phyloP scores from a whole-genome alignment of 2,797 vertebrate species.

The Tapirus indicus region DNA sequence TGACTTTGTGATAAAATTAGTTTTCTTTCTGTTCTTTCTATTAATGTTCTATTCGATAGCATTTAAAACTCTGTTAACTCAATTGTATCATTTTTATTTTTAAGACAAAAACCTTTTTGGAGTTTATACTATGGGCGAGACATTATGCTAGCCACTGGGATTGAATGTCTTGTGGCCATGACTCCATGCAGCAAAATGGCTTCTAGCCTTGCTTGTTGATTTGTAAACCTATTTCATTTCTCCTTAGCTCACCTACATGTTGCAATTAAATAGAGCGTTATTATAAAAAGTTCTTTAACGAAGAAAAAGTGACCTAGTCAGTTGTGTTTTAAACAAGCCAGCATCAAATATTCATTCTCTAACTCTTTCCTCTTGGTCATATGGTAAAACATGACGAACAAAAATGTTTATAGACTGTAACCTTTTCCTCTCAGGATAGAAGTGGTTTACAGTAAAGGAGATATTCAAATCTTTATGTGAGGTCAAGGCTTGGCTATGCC shows the following conservation, averaged over 20 bases:
- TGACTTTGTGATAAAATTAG: slow-evolving; percentile 58
- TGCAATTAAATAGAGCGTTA: slow-evolving; percentile 35
- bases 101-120: background rate
- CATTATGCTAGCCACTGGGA: background rate
- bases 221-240: slow-evolving; percentile 40
- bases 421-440: background rate
- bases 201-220: background rate
- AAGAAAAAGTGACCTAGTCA: background rate
- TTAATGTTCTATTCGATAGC: background rate
- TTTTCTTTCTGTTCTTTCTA: background rate
- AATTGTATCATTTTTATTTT: slow-evolving; percentile 47
- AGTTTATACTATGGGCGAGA: background rate
- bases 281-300: slow-evolving; percentile 26
- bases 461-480: background rate
- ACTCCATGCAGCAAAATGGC: background rate
- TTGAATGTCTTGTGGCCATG: background rate
- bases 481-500: background rate
- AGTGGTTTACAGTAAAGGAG: background rate
- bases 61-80: slow-evolving; percentile 54
- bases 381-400: slow-evolving; percentile 20
- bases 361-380: background rate
- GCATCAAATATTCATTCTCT: background rate
- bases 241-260: background rate
- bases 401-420: slow-evolving; percentile 4
- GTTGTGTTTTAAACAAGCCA: slow-evolving; percentile 8